Conservation (phyloP, 1,140 invertebrate genomes). For the Myzus persicae region DNA sequence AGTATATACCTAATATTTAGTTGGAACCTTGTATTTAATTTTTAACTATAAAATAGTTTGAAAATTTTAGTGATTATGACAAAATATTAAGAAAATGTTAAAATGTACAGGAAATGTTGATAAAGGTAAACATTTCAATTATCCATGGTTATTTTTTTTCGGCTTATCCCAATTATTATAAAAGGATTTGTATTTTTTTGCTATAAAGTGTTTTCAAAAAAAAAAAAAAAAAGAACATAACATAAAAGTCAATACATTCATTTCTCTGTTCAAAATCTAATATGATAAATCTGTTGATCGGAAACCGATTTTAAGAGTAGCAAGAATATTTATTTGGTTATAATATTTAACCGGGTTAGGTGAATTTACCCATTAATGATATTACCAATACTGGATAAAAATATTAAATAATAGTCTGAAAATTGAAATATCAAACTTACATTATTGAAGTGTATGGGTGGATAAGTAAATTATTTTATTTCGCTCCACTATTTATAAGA, state of each 20-base stretch:
- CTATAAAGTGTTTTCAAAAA: too few relatives aligned
- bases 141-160: neutral
- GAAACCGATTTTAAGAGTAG: neutral
- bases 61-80: too few relatives aligned
- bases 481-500: neutral
- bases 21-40: too few relatives aligned
- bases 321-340: too few relatives aligned
- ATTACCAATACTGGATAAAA: neutral
- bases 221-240: too few relatives aligned
- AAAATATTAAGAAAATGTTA: too few relatives aligned
- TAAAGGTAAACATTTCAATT: neutral
- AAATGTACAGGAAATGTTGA: too few relatives aligned
- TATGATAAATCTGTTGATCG: neutral
- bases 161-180: neutral
- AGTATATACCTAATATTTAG: too few relatives aligned
- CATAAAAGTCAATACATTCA: neutral
- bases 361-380: neutral
- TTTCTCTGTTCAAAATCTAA: neutral
- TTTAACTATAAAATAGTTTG: too few relatives aligned
- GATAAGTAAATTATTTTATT: neutral
- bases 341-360: neutral
- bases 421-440: neutral
- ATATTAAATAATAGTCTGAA: neutral
- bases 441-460: too few relatives aligned
- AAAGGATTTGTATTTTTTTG: neutral